Base-by-base conservation (phyloP, 1,140 invertebrate genomes). In the Tetragonula clypearis region DNA sequence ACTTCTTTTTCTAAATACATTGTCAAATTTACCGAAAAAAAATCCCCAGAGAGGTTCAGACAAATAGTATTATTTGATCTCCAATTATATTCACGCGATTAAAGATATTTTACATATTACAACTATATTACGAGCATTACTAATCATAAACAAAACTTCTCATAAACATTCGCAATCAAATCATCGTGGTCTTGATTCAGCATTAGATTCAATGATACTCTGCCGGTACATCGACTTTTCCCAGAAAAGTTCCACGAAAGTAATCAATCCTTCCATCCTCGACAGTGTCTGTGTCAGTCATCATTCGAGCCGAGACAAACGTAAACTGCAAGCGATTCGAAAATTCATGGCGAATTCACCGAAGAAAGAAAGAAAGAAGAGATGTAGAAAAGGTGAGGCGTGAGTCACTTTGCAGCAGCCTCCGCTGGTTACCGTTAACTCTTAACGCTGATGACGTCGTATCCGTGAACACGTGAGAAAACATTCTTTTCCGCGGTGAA, bases 391-490 rank as follows among this genome's bases (percentile, higher is more conserved):
- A 62, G 35, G 23, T 65, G 15, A 55, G 73, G 68, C 58, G 78
- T 88, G 87, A 89, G 35, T 88, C 88, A 88, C 66, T 88, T 49
- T 79, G 69, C 56, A 72, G 65, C 66, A 49, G n/a, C 74, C 72
- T 73, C 76, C 76, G 88, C 78, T 79, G 76, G 65, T 89, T 89
- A 90, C 89, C 88, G 88, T 87, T 90, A 89, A 75, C 82, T 89
- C 82, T 90, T 90, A 87, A 73, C 86, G 65, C 71, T 60, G 76
- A 86, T 86, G 80, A 89, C 80, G 85, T 55, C 76, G 83, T 86
- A 87, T 85, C 79, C 86, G 88, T 78, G 79, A 87, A 65, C 80
- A 89, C 89, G 82, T 90, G 89, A 86, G 89, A 90, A 90, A 84
- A 86, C 76, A 79, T 79, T 73, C 77, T 84, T 84, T 73, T 62